Base-by-base conservation (phyloP, 2,797 vertebrate species). In the Aulostomus chinensis region DNA sequence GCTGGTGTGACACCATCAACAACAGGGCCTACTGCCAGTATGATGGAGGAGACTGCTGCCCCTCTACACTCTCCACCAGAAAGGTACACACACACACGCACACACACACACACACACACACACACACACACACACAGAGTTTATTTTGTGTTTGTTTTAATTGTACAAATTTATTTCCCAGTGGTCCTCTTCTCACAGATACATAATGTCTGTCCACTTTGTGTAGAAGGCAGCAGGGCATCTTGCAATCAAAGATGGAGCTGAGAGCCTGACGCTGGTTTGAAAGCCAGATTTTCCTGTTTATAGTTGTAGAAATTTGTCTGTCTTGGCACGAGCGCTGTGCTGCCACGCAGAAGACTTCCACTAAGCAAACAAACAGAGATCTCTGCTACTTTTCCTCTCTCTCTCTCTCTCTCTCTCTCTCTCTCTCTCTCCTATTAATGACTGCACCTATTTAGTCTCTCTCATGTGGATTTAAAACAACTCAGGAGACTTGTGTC, bases 1-100 rank as follows among this genome's bases (percentile, higher is more conserved):
- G 94, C 41, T 99, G 96, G 96, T 99, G 97, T 25, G 97, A 99
- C 80, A 97, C 95, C 41, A 95, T 96, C 87, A 98, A 99, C 85
- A 99, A 99, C 82, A 79, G 96, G 26, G 97, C 97, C 0, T 98
- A 96, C 84, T 99, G 97, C 87, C 91, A 93, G 71, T 99, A 99
- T 0, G 97, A 99, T 0, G 95, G 96, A 33, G 97, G 97, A 47
- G 97, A 99, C 86, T 99, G 97, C 92, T 99, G 97, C 77, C 91
- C 96, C 7, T 99, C 97, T 43, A 99, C 97, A 0, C 92, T 98
- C 40, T 98, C 95, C 68, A 97, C 94, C 48, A 93, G 80, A 80
- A 98, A 98, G 96, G 97, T 98, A 86, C 40, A 63, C 42, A 59
- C 34, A 53, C 54, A 40, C n/a, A n/a, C n/a, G n/a, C n/a, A n/a